Percentiles rank a stretch among this genome's conserved stretches.
Conservation (phyloP, 2,113 vertebrate species). For the Drymodes brunneopygia region DNA sequence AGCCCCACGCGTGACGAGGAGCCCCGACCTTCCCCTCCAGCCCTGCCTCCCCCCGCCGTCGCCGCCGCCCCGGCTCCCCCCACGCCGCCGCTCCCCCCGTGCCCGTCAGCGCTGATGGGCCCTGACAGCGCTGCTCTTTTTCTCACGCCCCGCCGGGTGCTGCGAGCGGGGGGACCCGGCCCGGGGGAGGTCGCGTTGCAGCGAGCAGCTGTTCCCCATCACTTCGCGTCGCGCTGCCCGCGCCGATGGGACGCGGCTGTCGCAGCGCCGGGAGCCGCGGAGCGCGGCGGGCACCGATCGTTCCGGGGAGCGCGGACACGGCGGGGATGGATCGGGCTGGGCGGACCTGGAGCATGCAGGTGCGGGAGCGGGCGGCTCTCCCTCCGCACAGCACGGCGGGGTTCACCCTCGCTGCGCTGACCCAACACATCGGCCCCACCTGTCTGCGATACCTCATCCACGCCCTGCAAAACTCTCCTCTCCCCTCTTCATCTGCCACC, state of each 20-base stretch:
- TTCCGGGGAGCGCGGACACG: rapidly evolving
- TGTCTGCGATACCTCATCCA: rapidly evolving
- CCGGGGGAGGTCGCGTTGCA: neutral
- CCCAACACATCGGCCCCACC: rapidly evolving
- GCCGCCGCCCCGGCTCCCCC: rapidly evolving
- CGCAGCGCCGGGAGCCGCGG: neutral
- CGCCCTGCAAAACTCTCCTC: neutral
- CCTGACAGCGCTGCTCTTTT: conserved; percentile 81
- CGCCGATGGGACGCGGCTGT: neutral
- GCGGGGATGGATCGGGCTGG: rapidly evolving
- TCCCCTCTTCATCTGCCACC: neutral
- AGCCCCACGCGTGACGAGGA: rapidly evolving
- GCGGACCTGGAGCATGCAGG: rapidly evolving
- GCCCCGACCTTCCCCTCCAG: rapidly evolving
- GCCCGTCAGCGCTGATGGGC: conserved; percentile 67
- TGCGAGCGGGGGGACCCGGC: neutral
- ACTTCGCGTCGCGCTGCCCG: neutral
- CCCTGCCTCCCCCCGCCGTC: rapidly evolving
- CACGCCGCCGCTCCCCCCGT: neutral
- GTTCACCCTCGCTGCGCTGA: rapidly evolving
- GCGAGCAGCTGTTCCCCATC: conserved; percentile 52
- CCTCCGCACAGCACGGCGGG: rapidly evolving
- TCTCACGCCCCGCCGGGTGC: conserved; percentile 64
- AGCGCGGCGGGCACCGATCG: rapidly evolving
- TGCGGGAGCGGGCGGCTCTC: neutral